Conservation (phyloP, 2,888 invertebrate genomes). For the Rhyacophila evoluta region DNA sequence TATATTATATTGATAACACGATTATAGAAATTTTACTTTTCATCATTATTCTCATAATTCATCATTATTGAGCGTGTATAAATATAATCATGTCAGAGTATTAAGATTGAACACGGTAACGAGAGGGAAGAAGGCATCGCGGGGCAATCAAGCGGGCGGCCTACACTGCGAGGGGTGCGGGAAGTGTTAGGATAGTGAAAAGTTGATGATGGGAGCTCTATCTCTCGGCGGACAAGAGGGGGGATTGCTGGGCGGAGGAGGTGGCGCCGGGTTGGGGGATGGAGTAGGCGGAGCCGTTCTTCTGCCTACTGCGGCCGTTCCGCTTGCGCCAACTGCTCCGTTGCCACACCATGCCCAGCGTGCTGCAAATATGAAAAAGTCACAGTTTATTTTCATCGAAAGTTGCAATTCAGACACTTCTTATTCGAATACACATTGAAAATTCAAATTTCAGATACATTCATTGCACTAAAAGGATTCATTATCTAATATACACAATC, state of each 20-base stretch:
- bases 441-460: too few species aligned
- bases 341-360: background rate
- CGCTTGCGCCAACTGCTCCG: background rate
- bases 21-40: too few species aligned
- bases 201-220: constrained; percentile 5
- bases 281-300: constrained; percentile 11
- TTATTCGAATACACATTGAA: too few species aligned
- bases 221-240: constrained; percentile 21
- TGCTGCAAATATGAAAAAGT: too few species aligned
- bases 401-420: too few species aligned
- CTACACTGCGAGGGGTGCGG: background rate
- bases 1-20: too few species aligned
- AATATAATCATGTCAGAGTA: too few species aligned
- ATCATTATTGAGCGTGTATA: too few species aligned
- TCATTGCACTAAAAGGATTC: too few species aligned
- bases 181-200: background rate
- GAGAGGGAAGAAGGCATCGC: background rate
- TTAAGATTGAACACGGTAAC: background rate
- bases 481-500: too few species aligned
- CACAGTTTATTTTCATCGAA: too few species aligned
- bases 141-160: background rate
- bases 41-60: too few species aligned
- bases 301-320: background rate
- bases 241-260: constrained; percentile 30
- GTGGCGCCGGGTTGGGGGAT: constrained; percentile 7